phyloP scores from a whole-genome alignment of 2,797 vertebrate genomes.

The Paedocypris micromegethes region DNA sequence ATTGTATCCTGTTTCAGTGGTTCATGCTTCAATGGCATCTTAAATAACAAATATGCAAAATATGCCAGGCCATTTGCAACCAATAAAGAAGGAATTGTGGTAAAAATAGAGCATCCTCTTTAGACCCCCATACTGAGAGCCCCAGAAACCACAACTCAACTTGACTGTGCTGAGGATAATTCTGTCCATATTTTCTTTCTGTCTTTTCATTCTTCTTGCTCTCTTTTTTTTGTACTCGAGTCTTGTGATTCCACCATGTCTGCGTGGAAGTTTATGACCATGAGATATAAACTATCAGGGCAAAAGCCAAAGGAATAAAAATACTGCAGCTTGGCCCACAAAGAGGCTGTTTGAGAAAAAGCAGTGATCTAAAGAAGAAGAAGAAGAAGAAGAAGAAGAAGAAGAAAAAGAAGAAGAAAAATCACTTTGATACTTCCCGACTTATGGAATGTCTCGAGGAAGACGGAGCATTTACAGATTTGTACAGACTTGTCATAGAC shows the following conservation, averaged over 20 bases:
- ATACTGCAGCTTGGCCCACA: constrained; percentile 52
- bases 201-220: constrained; percentile 5
- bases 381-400: neutral
- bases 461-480: constrained; percentile 31
- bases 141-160: constrained; percentile 27
- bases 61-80: constrained; percentile 30
- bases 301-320: constrained; percentile 56
- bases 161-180: constrained; percentile 14
- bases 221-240: neutral
- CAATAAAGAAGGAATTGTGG: constrained; percentile 40
- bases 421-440: constrained; percentile 12
- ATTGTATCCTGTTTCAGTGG: constrained; percentile 31
- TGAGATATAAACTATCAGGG: constrained; percentile 54
- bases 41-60: constrained; percentile 40
- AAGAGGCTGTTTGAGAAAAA: constrained; percentile 12
- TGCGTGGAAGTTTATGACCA: constrained; percentile 29
- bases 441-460: neutral
- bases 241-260: constrained; percentile 35
- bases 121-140: constrained; percentile 12
- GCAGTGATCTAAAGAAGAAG: neutral
- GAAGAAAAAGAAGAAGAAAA: neutral
- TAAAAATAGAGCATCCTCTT: constrained; percentile 22
- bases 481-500: constrained; percentile 42
- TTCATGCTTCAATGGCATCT: constrained; percentile 30
- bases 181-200: constrained; percentile 8